Percentiles rank a stretch among this genome's conserved stretches.
phyloP scores from a whole-genome alignment of 2,113 vertebrate genomes.

The Paratilapia polleni region DNA sequence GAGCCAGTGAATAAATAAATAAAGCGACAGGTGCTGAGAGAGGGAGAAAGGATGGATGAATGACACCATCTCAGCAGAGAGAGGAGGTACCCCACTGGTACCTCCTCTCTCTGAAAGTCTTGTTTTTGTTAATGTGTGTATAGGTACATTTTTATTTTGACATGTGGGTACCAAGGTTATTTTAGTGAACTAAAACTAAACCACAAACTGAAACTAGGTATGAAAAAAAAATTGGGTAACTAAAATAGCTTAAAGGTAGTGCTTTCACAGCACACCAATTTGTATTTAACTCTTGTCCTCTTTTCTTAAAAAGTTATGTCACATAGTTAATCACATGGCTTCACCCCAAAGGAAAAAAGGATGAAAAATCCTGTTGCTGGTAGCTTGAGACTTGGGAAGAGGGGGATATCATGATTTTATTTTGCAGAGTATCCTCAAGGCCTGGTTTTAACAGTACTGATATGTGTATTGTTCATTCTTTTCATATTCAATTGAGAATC shows the following conservation, averaged over 20 bases:
- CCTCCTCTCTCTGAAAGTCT: neutral
- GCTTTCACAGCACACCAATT: too few relatives aligned
- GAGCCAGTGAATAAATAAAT: constrained; percentile 81
- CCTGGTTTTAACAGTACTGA: neutral
- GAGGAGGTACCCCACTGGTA: constrained; percentile 23
- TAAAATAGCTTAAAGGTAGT: too few relatives aligned
- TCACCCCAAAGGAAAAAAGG: neutral
- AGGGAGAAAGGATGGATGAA: constrained; percentile 74
- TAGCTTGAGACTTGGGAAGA: neutral
- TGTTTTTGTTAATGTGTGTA: neutral
- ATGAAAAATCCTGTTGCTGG: neutral
- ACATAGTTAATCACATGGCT: neutral
- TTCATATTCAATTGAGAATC: neutral
- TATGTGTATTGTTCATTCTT: neutral
- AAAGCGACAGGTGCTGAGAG: constrained; percentile 52
- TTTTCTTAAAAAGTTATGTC: too few relatives aligned
- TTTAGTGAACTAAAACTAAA: neutral
- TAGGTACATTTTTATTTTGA: neutral
- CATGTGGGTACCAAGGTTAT: neutral
- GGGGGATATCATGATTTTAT: neutral
- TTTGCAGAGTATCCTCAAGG: neutral
- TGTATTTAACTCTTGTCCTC: too few relatives aligned
- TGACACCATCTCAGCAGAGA: constrained; percentile 38
- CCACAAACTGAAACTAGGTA: neutral
- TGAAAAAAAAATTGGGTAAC: too few relatives aligned